A percentile compares a stretch with the other conserved stretches of the same genome.
These are phyloP conservation scores for Chaenogobius annularis DNA, from an alignment of 2,113 vertebrate genomes.

Conservation along the genomic window DNA sequence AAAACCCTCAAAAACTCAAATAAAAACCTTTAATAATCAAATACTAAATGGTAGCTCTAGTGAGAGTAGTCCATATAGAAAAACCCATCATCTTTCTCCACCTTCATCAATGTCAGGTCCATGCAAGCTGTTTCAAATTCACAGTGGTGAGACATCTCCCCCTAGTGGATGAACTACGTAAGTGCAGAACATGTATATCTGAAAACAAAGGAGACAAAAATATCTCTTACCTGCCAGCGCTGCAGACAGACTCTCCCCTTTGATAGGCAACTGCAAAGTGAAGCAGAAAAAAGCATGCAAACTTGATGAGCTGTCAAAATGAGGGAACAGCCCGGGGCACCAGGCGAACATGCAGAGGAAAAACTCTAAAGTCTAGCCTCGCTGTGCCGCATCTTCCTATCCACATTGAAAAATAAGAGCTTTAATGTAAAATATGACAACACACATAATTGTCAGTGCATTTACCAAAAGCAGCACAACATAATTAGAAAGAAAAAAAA, in stretches of 20 bases:
- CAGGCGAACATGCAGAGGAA: slow-evolving; percentile 20
- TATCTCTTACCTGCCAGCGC: slow-evolving; percentile 85
- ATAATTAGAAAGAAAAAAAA: not conserved
- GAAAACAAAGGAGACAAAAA: slow-evolving; percentile 52
- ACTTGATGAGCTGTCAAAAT: slow-evolving; percentile 56
- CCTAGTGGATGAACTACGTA: slow-evolving; percentile 38
- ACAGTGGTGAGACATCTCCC: slow-evolving; percentile 53
- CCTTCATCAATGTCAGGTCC: not conserved
- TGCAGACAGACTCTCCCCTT: slow-evolving; percentile 91
- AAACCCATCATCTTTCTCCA: not conserved
- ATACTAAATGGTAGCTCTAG: not conserved
- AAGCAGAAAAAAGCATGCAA: slow-evolving; percentile 41
- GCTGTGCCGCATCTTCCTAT: slow-evolving; percentile 20
- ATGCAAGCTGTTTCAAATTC: not conserved
- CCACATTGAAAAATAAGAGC: slow-evolving; percentile 7
- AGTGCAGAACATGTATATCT: slow-evolving; percentile 26
- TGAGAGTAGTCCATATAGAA: not conserved
- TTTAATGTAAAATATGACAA: slow-evolving; percentile 36
- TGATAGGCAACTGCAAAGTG: slow-evolving; percentile 88
- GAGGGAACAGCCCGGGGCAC: slow-evolving; percentile 33
- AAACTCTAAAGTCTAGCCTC: slow-evolving; percentile 27
- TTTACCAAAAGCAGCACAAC: slow-evolving; percentile 16
- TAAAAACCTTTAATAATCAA: not conserved
- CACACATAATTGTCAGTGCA: slow-evolving; percentile 38
- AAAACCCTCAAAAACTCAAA: no score